Percentiles rank a stretch among this genome's conserved stretches.
Conservation (phyloP, 2,888 invertebrate species). For the Branchipolynoe longqiensis region DNA sequence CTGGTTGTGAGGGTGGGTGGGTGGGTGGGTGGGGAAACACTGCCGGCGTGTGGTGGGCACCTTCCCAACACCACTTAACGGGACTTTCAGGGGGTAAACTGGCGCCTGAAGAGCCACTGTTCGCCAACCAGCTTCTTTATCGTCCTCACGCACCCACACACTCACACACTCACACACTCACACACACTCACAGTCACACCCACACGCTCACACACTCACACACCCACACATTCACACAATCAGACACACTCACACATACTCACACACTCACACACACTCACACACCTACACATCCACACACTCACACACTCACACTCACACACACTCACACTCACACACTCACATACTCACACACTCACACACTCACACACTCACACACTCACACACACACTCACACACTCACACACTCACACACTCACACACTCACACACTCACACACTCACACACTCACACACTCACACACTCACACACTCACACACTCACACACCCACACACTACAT, state of each 20-base stretch:
- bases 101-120: not conserved
- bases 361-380: not conserved
- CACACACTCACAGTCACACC: not conserved
- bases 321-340: not conserved
- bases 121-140: conserved; percentile 5
- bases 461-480: conserved; percentile 1
- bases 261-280: not conserved
- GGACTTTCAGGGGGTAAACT: conserved; percentile 1
- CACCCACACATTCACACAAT: not conserved
- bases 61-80: conserved; percentile 45
- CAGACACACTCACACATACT: not conserved
- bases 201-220: not conserved
- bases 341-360: not conserved
- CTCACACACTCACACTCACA: not conserved
- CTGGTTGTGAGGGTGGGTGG: too few relatives aligned
- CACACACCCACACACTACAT: not conserved
- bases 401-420: not conserved
- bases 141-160: not conserved
- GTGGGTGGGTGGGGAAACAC: too few relatives aligned
- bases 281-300: not conserved
- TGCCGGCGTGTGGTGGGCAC: conserved; percentile 13
- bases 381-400: not conserved
- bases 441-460: not conserved
- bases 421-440: not conserved
- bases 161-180: not conserved